Evolutionary conservation across 2,113 vertebrate genomes (phyloP), one percentile per base, ranked within the genome.

Genomic region (Cyanoderma ruficeps): DNA sequence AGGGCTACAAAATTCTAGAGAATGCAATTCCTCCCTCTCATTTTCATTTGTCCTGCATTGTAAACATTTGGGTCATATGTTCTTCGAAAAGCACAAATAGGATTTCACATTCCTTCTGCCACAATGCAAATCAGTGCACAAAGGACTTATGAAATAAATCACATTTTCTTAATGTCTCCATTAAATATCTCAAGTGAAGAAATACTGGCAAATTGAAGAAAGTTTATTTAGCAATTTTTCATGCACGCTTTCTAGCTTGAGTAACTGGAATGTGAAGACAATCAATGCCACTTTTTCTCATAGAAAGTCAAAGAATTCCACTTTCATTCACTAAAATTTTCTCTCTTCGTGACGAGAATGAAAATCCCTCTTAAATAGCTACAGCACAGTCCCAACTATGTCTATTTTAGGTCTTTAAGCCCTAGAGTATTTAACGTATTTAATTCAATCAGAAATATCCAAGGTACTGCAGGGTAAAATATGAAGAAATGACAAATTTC

Each of bases 371-470:
- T 92, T 83, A 78, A 90, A 86, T 17, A 88, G 44, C 82, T 55
- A 41, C 13, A 6, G 18, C 49, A 75, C 60, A 88, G 41, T 53
- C 52, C 42, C 84, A 94, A 67, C 15, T n/a, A 56, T 13, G 5
- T 53, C 68, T 86, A 80, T 68, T 92, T 94, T 82, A 60, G 56
- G 31, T 75, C 71, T 78, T 88, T 71, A 88, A 96, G 79, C 87
- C 82, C 92, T 61, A 37, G 50, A 86, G 63, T 75, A 91, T 72
- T 84, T 89, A 7, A 80, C 68, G 20, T 69, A 93, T 78, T 94
- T 90, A 90, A 96, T 92, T 83, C 52, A 92, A 83, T 84, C 57
- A 75, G 76, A 94, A 92, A 89, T 69, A 93, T 35, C 44, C 49
- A 68, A 76, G 65, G 81, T 89, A 86, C 65, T 89, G 44, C 37